Conservation (phyloP, 2,113 vertebrate genomes). For the Amazona guildingii region DNA sequence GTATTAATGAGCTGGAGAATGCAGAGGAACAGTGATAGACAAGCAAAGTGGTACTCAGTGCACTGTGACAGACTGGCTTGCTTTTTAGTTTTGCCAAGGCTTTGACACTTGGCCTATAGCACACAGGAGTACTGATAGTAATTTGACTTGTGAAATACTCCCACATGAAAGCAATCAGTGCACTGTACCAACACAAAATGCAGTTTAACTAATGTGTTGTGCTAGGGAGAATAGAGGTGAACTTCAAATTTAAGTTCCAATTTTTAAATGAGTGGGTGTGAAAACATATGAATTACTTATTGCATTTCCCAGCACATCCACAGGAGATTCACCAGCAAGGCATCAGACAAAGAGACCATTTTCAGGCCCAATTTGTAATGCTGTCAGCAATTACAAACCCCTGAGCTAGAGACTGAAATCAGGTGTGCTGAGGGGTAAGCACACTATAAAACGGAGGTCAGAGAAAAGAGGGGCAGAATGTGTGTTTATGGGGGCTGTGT, state of each 20-base stretch:
- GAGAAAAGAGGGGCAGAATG: not conserved
- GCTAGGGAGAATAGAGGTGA: not conserved
- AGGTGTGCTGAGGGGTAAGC: not conserved
- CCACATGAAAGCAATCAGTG: not conserved
- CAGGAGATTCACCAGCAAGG: not conserved
- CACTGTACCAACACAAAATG: not conserved
- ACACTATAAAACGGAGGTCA: not conserved
- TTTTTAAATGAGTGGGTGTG: not conserved
- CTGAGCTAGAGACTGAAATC: not conserved
- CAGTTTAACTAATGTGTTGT: conserved; percentile 32
- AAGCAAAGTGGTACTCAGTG: not conserved
- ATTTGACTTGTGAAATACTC: conserved; percentile 18
- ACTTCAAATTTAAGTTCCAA: not conserved
- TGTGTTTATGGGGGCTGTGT: not conserved
- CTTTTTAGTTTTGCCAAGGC: not conserved
- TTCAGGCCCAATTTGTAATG: not conserved
- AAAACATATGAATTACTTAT: not conserved
- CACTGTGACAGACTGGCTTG: not conserved
- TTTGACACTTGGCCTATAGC: not conserved
- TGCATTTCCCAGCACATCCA: not conserved
- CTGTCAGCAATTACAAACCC: not conserved
- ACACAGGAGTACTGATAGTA: not conserved
- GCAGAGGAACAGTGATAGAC: not conserved
- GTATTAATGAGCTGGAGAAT: not conserved
- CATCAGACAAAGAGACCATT: not conserved